phyloP scores from a whole-genome alignment of 1,140 invertebrate genomes.

The Pogonognathellus flavescens region DNA sequence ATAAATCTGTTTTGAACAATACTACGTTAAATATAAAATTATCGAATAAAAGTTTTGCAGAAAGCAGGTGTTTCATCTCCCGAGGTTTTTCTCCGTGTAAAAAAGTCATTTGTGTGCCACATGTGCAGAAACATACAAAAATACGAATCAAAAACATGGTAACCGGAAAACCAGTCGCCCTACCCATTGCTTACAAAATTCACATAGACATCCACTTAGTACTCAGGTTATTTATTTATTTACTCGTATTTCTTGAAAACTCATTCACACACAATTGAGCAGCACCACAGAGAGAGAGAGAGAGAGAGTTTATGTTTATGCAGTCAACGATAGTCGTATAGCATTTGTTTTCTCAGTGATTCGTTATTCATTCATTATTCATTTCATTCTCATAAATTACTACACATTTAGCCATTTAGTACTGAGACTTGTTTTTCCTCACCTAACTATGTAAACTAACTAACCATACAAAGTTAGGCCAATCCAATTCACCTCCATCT shows the following conservation, averaged over 20 bases:
- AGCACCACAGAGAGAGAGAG: neutral
- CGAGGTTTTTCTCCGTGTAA: no score
- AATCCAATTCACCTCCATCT: neutral
- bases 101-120: no score
- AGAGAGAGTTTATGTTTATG: neutral
- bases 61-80: no score
- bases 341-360: constrained; percentile 30
- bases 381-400: constrained; percentile 47
- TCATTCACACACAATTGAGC: constrained; percentile 30
- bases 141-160: neutral
- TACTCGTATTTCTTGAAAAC: constrained; percentile 34
- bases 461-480: neutral
- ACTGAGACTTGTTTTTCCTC: constrained; percentile 30
- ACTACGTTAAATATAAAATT: no score
- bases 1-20: no score
- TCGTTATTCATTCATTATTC: constrained; percentile 49
- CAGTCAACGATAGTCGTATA: neutral
- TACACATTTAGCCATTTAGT: constrained; percentile 45
- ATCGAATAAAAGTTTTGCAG: no score
- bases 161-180: constrained; percentile 46
- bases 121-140: neutral
- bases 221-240: constrained; percentile 38
- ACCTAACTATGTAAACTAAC: constrained; percentile 35
- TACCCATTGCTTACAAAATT: constrained; percentile 25
- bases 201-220: constrained; percentile 35